These are phyloP conservation scores for Mus pahari DNA, from an alignment of 2,113 vertebrate species.

Conservation along the genomic window DNA sequence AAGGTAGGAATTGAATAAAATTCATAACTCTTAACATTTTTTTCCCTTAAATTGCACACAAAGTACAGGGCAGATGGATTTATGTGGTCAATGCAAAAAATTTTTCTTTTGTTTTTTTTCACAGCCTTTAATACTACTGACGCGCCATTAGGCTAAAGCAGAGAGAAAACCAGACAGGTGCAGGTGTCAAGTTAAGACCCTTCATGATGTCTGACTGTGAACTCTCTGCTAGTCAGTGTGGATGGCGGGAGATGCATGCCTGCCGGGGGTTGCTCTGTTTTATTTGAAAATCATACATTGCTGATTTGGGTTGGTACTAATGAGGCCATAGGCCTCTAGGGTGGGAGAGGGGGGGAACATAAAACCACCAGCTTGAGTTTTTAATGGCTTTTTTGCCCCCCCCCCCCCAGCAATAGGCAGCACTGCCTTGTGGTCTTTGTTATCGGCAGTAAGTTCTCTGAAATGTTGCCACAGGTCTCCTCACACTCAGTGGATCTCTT, in stretches of 20 bases:
- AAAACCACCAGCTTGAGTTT: background rate
- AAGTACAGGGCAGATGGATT: background rate
- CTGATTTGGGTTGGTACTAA: background rate
- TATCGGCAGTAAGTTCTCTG: background rate
- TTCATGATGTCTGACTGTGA: background rate
- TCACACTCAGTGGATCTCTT: too few species aligned
- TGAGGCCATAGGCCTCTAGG: background rate
- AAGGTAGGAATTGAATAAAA: background rate
- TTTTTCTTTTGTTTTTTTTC: too few species aligned
- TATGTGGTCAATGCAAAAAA: background rate
- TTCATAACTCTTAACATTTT: background rate
- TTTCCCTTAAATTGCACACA: background rate
- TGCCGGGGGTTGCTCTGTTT: background rate
- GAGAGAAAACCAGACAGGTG: background rate
- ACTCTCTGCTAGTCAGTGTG: background rate
- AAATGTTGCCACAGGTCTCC: background rate
- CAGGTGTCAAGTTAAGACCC: rapidly evolving
- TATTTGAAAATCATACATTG: background rate
- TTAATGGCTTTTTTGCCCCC: background rate
- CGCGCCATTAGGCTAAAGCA: background rate
- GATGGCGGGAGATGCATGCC: rapidly evolving
- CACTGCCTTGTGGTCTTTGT: background rate
- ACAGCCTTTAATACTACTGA: background rate
- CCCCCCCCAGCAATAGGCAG: background rate
- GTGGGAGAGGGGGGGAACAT: background rate